Evolutionary conservation across 2,888 invertebrate species (phyloP), one percentile per base, ranked within the genome.

Genomic region (Callinectes sapidus): DNA sequence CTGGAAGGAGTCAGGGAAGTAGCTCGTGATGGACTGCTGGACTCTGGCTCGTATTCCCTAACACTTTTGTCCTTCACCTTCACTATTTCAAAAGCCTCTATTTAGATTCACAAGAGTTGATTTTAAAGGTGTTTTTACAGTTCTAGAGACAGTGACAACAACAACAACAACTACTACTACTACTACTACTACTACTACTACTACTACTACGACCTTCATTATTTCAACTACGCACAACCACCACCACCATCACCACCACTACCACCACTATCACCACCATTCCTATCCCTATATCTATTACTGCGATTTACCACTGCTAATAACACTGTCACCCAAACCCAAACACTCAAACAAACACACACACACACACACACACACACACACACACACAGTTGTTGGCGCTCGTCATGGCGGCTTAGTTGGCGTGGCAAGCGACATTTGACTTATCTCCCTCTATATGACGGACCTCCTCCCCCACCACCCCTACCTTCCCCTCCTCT

Each of bases 331-430:
- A 32, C 35, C 81, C 16, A 28, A 28, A 71, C 71, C 1, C 71
- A 71, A 1, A 71, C 71, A 71, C 71, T 28, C 71, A 71, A 1
- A 28, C 71, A 71, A 28, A 28, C 5, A 71, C 71, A 71, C 6
- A 71, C n/a, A 71, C 71, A 71, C n/a, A 71, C 71, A 71, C n/a
- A 71, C 71, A n/a, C n/a, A 71, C 71, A 71, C 28, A 71, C n/a
- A 71, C 28, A 28, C 71, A 48, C 6, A 71, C 28, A 28, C 28
- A 28, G 32, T 32, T 16, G 81, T 35, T 81, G 81, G 35, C 35
- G 81, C 35, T 14, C 35, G 81, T 81, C 14, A 35, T 16, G 14
- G 23, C 1, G 81, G 10, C 32, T 81, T 81, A 81, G 81, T 81
- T 81, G 81, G 81, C 81, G 81, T 35, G 13, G 35, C 32, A 32